phyloP scores from a whole-genome alignment of 2,113 vertebrate species.

The Eublepharis macularius region DNA sequence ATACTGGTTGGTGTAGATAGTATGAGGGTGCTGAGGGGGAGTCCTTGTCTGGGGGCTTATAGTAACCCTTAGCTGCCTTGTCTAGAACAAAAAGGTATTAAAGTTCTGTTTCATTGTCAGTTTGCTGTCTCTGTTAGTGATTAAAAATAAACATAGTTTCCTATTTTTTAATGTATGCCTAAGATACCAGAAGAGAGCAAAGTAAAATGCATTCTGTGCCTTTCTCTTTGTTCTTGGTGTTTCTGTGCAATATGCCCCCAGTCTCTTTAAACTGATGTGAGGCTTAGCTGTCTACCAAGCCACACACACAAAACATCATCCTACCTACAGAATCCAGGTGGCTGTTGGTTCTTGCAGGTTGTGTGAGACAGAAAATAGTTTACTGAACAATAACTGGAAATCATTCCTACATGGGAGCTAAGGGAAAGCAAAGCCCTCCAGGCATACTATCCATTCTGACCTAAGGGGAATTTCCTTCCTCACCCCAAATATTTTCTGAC shows the following conservation, averaged over 20 bases:
- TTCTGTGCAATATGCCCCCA: too few species aligned
- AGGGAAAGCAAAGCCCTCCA: neutral
- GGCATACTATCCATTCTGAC: neutral
- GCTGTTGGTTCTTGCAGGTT: neutral
- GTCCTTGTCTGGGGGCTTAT: too few species aligned
- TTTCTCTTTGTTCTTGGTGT: too few species aligned
- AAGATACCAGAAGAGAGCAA: neutral
- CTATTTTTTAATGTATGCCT: neutral
- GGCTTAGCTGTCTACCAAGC: too few species aligned
- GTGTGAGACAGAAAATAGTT: neutral
- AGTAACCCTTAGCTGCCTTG: neutral
- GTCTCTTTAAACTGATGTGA: too few species aligned
- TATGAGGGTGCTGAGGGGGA: too few species aligned
- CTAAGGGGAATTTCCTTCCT: neutral
- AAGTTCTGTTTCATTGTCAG: too few species aligned
- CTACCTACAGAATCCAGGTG: too few species aligned
- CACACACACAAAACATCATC: too few species aligned
- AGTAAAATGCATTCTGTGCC: neutral
- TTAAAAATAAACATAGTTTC: neutral
- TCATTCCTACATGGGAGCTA: neutral
- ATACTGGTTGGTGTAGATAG: too few species aligned
- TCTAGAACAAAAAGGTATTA: too few species aligned
- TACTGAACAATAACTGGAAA: neutral
- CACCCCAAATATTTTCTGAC: neutral
- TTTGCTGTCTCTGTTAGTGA: neutral